A percentile compares a stretch with the other conserved stretches of the same genome.
These are phyloP conservation scores for Brachypteracias leptosomus DNA, from an alignment of 2,113 vertebrate species.

Conservation along the genomic window DNA sequence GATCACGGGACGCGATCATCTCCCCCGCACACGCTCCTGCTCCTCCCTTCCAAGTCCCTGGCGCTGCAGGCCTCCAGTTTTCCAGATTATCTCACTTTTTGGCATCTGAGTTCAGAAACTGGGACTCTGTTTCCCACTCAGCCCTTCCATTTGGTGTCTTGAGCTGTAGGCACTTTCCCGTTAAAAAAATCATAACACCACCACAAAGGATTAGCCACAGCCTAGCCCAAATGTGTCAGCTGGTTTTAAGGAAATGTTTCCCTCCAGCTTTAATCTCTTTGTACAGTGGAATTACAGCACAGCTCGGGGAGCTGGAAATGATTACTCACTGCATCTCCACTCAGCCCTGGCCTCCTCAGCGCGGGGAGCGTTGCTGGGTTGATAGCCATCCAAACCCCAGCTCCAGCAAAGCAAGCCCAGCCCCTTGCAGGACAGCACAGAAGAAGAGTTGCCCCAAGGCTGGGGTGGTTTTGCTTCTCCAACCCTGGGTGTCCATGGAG, in stretches of 20 bases:
- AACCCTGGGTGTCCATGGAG: background rate
- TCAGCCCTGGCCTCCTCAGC: background rate
- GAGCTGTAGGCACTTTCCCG: slow-evolving; percentile 7
- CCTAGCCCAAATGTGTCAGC: slow-evolving; percentile 70
- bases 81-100: slow-evolving; percentile 66
- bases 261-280: background rate
- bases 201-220: background rate
- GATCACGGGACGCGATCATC: background rate
- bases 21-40: background rate
- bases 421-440: background rate
- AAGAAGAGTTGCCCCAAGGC: background rate
- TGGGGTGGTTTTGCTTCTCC: background rate
- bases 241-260: slow-evolving; percentile 63
- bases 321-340: slow-evolving; percentile 23
- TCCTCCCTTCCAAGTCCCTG: background rate
- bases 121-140: slow-evolving; percentile 13
- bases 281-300: background rate
- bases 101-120: slow-evolving; percentile 24
- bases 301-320: background rate
- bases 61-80: background rate
- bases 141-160: slow-evolving; percentile 5
- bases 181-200: slow-evolving; percentile 37
- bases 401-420: background rate
- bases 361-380: background rate
- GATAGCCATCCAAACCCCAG: background rate